A percentile compares a stretch with the other conserved stretches of the same genome.
Evolutionary conservation across 2,113 vertebrate genomes (phyloP).

Genomic region (Stigmatopora nigra): DNA sequence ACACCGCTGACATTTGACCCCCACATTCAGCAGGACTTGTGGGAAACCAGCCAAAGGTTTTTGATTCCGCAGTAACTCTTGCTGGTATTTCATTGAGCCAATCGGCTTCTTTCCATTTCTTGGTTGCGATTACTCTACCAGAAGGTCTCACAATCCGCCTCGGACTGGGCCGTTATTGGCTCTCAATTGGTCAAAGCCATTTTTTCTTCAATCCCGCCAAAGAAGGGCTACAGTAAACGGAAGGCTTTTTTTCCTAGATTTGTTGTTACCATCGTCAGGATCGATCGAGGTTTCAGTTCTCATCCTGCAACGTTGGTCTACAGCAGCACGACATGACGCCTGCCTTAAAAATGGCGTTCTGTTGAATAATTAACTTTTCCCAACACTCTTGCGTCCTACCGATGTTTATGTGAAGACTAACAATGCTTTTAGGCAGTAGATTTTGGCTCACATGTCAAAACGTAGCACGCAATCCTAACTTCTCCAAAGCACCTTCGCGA

Average conservation of each 20-base stretch:
- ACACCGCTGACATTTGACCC: constrained; percentile 42
- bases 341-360: constrained; percentile 38
- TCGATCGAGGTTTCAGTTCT: constrained; percentile 1
- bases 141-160: constrained; percentile 26
- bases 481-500: constrained; percentile 13
- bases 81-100: not conserved
- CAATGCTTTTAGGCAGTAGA: not conserved
- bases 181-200: constrained; percentile 10
- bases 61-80: constrained; percentile 42
- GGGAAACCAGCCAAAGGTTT: constrained; percentile 53
- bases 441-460: constrained; percentile 11
- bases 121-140: constrained; percentile 18
- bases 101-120: constrained; percentile 4
- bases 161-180: constrained; percentile 42
- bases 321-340: constrained; percentile 8
- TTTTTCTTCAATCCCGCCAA: constrained; percentile 33
- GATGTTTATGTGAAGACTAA: not conserved
- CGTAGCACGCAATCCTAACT: constrained; percentile 1
- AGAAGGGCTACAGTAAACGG: constrained; percentile 46
- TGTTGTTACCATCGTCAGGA: constrained; percentile 13
- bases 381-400: constrained; percentile 4
- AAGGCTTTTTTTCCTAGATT: constrained; percentile 22
- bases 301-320: not conserved
- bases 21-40: constrained; percentile 51
- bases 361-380: constrained; percentile 11